Evolutionary conservation across 2,797 vertebrate genomes (phyloP).

Genomic region (Melanotaenia parkinsoni): DNA sequence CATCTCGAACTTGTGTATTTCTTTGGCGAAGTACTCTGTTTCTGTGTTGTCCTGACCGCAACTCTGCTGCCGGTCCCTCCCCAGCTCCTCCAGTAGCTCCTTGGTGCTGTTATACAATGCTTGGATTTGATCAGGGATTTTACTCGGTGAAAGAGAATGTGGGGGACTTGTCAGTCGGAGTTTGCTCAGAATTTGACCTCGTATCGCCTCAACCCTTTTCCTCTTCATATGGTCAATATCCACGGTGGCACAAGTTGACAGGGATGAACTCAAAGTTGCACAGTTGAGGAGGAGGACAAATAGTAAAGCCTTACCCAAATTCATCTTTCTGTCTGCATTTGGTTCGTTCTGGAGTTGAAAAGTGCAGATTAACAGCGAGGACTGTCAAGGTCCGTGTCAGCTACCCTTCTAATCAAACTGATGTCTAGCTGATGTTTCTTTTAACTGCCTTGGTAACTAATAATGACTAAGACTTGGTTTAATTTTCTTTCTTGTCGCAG

Average conservation of each 20-base stretch:
- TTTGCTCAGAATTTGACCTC: conserved; percentile 93
- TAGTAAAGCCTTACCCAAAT: conserved; percentile 86
- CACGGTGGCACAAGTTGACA: conserved; percentile 93
- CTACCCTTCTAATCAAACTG: conserved; percentile 15
- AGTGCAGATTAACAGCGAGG: conserved; percentile 26
- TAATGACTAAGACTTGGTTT: conserved; percentile 26
- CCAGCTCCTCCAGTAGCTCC: conserved; percentile 90
- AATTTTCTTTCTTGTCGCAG: conserved; percentile 39
- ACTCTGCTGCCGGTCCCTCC: conserved; percentile 82
- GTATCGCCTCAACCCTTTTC: conserved; percentile 92
- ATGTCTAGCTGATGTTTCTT: conserved; percentile 6
- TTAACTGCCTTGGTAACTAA: conserved; percentile 6
- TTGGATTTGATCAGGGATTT: conserved; percentile 89
- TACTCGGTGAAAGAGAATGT: conserved; percentile 83
- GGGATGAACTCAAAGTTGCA: conserved; percentile 85
- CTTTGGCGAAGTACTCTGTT: conserved; percentile 94
- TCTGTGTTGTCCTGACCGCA: conserved; percentile 91
- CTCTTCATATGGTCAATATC: conserved; percentile 91
- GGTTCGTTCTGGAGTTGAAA: conserved; percentile 41
- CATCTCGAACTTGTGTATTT: conserved; percentile 94
- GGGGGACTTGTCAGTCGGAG: conserved; percentile 90
- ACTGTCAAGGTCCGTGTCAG: conserved; percentile 31
- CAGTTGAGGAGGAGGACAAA: conserved; percentile 88
- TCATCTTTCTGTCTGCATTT: conserved; percentile 84
- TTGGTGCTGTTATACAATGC: conserved; percentile 94